Conservation (phyloP, 2,113 vertebrate genomes). For the Hemibagrus wyckioides region DNA sequence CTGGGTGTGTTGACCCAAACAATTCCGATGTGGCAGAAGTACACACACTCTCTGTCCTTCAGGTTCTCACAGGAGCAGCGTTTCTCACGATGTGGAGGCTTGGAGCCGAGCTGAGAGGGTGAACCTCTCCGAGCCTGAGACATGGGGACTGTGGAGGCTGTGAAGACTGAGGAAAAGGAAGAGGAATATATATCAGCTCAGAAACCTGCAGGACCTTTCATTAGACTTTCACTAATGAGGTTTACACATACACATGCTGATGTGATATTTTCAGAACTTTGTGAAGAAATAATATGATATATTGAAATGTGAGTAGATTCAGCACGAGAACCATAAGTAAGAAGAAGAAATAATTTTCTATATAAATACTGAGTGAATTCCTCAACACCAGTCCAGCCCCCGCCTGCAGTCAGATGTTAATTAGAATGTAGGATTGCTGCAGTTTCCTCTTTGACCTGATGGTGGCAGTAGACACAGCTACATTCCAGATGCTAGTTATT, state of each 20-base stretch:
- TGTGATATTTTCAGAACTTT: too few species aligned
- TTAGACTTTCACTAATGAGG: not conserved
- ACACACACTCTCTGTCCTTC: constrained; percentile 79
- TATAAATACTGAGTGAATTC: not conserved
- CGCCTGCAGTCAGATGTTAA: too few species aligned
- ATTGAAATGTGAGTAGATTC: not conserved
- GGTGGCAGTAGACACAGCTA: too few species aligned
- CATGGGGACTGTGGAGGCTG: constrained; percentile 42
- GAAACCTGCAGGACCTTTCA: not conserved
- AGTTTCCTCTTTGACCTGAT: too few species aligned
- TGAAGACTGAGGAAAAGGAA: constrained; percentile 49
- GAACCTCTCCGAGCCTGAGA: constrained; percentile 35
- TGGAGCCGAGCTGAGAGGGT: constrained; percentile 43
- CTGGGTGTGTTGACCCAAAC: constrained; percentile 79
- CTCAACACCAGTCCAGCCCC: not conserved
- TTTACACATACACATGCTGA: too few species aligned
- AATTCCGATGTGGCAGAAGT: constrained; percentile 81
- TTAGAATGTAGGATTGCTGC: too few species aligned
- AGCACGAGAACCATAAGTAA: not conserved
- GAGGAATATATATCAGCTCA: not conserved
- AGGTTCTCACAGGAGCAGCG: constrained; percentile 79
- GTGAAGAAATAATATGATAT: not conserved
- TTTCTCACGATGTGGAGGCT: constrained; percentile 61
- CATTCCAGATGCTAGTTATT: not conserved
- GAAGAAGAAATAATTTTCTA: not conserved